Percentiles rank a stretch among this genome's conserved stretches.
Evolutionary conservation across 1,140 invertebrate species (phyloP).

Genomic region (Drosophila kanapiae): DNA sequence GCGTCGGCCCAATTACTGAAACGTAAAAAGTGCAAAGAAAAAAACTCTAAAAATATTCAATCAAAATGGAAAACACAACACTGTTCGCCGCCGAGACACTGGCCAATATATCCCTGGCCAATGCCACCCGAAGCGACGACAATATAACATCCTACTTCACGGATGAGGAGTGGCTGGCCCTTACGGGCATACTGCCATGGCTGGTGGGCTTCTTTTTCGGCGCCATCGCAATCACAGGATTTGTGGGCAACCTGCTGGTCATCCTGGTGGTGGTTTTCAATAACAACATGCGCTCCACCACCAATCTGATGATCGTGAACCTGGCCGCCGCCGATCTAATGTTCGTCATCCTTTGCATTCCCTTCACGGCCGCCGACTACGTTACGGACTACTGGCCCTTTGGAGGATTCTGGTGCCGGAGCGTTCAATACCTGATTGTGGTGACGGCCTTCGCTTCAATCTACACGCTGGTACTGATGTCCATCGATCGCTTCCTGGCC

Average conservation of each 20-base stretch:
- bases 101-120: conserved; percentile 10
- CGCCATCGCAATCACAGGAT: conserved; percentile 93
- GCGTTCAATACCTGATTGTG: conserved; percentile 91
- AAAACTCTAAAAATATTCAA: background rate
- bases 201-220: conserved; percentile 95
- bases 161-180: conserved; percentile 48
- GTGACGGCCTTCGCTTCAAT: conserved; percentile 97
- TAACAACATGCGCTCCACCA: conserved; percentile 96
- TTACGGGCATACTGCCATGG: conserved; percentile 54
- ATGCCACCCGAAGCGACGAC: conserved; percentile 17
- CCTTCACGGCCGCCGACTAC: conserved; percentile 95
- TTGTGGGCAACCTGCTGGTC: conserved; percentile 95
- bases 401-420: conserved; percentile 94
- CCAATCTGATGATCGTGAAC: conserved; percentile 96
- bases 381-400: conserved; percentile 95
- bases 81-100: conserved; percentile 1
- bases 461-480: conserved; percentile 98
- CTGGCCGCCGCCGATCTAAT: conserved; percentile 95
- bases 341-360: conserved; percentile 98
- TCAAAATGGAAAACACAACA: conserved; percentile 51
- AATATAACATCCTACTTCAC: conserved; percentile 11
- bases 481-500: conserved; percentile 96
- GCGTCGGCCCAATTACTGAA: conserved; percentile 9
- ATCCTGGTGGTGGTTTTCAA: conserved; percentile 93
- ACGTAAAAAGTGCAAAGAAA: conserved; percentile 27